Percentiles rank a stretch among this genome's conserved stretches.
Conservation (phyloP, 2,888 invertebrate species). For the Diloba caeruleocephala region DNA sequence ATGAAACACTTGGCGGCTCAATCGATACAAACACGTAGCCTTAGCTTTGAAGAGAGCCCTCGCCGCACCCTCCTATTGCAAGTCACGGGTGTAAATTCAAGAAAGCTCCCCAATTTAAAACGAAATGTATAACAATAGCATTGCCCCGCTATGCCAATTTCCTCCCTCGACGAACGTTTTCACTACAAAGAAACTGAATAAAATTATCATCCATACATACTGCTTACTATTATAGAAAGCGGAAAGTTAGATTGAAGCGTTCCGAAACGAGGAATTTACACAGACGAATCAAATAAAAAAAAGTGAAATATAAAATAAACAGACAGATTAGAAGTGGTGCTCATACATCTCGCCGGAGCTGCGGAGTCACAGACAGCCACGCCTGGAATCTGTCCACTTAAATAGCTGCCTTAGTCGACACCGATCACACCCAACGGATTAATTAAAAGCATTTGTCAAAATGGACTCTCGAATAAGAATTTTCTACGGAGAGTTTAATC, state of each 20-base stretch:
- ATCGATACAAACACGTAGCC: constrained; percentile 68
- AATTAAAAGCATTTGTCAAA: constrained; percentile 85
- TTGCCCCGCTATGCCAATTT: constrained; percentile 84
- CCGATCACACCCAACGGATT: constrained; percentile 80
- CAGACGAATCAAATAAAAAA: constrained; percentile 52
- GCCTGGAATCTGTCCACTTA: constrained; percentile 79
- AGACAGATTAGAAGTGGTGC: constrained; percentile 65
- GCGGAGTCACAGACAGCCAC: constrained; percentile 67
- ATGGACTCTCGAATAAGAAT: constrained; percentile 73
- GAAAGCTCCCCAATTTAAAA: constrained; percentile 88
- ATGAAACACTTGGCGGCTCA: constrained; percentile 67
- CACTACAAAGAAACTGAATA: constrained; percentile 82
- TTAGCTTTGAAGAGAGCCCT: constrained; percentile 60
- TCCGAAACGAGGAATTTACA: constrained; percentile 59
- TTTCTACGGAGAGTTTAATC: constrained; percentile 68
- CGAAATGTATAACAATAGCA: constrained; percentile 86
- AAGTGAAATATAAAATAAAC: constrained; percentile 61
- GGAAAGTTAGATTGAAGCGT: constrained; percentile 68
- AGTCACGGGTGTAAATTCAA: constrained; percentile 88
- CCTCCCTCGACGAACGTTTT: constrained; percentile 80
- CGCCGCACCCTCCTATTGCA: constrained; percentile 75
- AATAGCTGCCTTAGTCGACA: constrained; percentile 74
- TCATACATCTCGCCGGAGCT: constrained; percentile 67
- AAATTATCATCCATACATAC: constrained; percentile 78
- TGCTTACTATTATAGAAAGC: constrained; percentile 67